phyloP scores from a whole-genome alignment of 2,113 vertebrate genomes.

The Benitochromis conjunctus region DNA sequence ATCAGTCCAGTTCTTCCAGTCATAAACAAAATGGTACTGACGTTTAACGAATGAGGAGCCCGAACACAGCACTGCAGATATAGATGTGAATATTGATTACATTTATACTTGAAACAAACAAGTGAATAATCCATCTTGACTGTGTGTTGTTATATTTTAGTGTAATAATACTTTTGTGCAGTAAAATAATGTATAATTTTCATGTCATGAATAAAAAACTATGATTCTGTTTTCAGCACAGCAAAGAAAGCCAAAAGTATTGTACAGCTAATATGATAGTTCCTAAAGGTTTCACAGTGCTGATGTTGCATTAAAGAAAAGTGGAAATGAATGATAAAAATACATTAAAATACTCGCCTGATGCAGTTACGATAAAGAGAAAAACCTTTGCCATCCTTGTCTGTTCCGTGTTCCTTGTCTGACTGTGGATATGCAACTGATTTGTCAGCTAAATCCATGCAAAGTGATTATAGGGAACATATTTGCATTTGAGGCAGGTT shows the following conservation, averaged over 20 bases:
- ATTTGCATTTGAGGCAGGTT: background rate
- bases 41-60: background rate
- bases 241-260: background rate
- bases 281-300: background rate
- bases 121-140: background rate
- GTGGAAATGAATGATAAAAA: background rate
- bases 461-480: background rate
- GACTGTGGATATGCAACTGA: background rate
- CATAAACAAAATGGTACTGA: background rate
- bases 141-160: background rate
- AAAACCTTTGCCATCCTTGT: background rate
- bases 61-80: background rate
- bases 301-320: background rate
- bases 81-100: background rate
- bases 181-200: background rate
- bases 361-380: background rate
- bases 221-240: background rate
- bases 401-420: background rate
- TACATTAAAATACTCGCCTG: background rate
- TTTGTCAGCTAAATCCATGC: background rate
- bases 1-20: background rate
- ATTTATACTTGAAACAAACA: background rate
- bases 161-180: background rate
- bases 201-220: background rate
- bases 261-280: background rate